These are phyloP conservation scores for Lepidotrigona ventralis DNA, from an alignment of 1,140 invertebrate species.

Conservation along the genomic window DNA sequence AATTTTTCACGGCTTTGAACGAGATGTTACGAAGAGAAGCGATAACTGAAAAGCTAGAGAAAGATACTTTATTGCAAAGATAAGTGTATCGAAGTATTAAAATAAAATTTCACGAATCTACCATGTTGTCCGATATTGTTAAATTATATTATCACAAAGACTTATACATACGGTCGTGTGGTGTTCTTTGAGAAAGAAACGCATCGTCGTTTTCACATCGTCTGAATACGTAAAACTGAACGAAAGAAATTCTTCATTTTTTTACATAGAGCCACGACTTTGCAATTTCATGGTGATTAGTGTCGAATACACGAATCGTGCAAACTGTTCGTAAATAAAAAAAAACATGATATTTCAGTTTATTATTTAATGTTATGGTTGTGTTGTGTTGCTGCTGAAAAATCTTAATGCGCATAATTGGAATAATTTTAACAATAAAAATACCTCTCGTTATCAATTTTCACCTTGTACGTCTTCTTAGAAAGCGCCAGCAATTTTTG, in stretches of 20 bases:
- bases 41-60: slow-evolving; percentile 24
- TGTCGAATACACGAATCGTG: background rate
- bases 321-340: slow-evolving; percentile 50
- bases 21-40: slow-evolving; percentile 31
- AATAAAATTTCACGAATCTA: slow-evolving; percentile 62
- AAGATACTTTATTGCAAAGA: slow-evolving; percentile 48
- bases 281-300: background rate
- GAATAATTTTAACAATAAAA: background rate
- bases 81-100: slow-evolving; percentile 55
- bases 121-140: slow-evolving; percentile 47
- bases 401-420: background rate
- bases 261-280: background rate
- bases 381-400: background rate
- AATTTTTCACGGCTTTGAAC: slow-evolving; percentile 41
- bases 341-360: background rate
- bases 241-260: background rate
- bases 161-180: background rate
- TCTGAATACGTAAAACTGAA: background rate
- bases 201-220: background rate
- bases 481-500: too few species aligned
- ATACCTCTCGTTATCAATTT: background rate
- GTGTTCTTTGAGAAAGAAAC: background rate
- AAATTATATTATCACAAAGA: slow-evolving; percentile 16
- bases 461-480: background rate
- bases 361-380: background rate